Conservation (phyloP, 1,140 invertebrate genomes). For the Schlechtendalia chinensis region DNA sequence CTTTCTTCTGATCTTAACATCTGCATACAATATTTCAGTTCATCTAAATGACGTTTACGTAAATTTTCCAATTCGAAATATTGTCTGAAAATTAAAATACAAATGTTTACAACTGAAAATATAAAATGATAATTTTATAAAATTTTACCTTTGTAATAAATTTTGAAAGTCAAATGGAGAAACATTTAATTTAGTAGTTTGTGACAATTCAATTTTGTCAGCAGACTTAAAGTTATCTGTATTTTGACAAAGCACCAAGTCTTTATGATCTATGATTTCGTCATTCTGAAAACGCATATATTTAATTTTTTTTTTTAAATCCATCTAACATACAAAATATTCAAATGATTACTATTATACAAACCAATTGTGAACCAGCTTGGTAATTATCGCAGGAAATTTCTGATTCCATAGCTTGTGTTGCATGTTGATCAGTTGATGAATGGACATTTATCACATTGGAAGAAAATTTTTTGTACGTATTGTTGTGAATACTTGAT, state of each 20-base stretch:
- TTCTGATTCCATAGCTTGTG: slow-evolving; percentile 8
- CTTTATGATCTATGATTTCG: slow-evolving; percentile 19
- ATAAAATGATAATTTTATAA: neutral
- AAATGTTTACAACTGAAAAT: neutral
- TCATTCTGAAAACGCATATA: slow-evolving; percentile 14
- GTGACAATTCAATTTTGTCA: neutral
- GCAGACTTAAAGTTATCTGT: slow-evolving; percentile 3
- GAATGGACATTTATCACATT: slow-evolving; percentile 23
- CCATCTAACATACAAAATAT: neutral
- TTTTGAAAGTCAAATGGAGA: slow-evolving; percentile 21
- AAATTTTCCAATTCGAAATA: slow-evolving; percentile 35
- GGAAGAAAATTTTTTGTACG: slow-evolving; percentile 34
- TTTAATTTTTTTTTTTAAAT: too few relatives aligned
- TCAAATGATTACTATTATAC: neutral
- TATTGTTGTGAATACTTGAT: slow-evolving; percentile 37
- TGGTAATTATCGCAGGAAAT: slow-evolving; percentile 6
- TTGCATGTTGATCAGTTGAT: slow-evolving; percentile 9
- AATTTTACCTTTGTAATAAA: slow-evolving; percentile 29
- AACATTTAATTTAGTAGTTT: slow-evolving; percentile 19
- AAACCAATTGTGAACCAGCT: neutral
- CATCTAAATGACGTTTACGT: slow-evolving; percentile 39
- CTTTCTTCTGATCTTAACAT: slow-evolving; percentile 22
- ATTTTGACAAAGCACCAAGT: neutral
- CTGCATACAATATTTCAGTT: slow-evolving; percentile 41
- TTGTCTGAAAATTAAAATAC: slow-evolving; percentile 11